Evolutionary conservation across 2,888 invertebrate species (phyloP).

Genomic region (Lepetodrilus schrolli): DNA sequence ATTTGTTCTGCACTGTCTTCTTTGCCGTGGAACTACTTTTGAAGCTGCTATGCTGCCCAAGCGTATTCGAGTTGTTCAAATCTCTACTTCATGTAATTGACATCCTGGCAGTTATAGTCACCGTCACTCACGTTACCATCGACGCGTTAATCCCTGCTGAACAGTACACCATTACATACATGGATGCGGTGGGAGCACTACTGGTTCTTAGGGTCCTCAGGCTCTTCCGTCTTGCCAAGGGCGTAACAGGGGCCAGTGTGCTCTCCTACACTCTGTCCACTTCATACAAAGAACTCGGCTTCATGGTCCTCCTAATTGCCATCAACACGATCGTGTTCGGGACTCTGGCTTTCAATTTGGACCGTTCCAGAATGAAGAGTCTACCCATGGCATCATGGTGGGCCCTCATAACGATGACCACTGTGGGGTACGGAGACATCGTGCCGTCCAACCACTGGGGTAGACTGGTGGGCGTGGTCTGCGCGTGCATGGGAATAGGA

Average conservation of each 20-base stretch:
- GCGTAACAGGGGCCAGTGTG: constrained; percentile 22
- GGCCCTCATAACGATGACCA: constrained; percentile 37
- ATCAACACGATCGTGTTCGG: constrained; percentile 21
- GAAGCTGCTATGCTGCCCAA: background rate
- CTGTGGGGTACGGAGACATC: constrained; percentile 37
- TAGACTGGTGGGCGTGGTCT: constrained; percentile 28
- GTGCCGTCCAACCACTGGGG: constrained; percentile 28
- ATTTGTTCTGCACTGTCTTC: background rate
- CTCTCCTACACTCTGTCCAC: background rate
- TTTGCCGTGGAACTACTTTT: background rate
- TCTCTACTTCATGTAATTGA: constrained; percentile 5
- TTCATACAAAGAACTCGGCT: constrained; percentile 18
- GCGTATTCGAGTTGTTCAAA: background rate
- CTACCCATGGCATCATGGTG: constrained; percentile 33
- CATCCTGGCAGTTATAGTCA: background rate
- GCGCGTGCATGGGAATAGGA: constrained; percentile 28
- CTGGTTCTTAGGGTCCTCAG: constrained; percentile 17
- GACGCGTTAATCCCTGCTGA: background rate
- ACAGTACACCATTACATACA: background rate
- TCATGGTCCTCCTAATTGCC: constrained; percentile 13
- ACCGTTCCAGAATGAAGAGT: background rate
- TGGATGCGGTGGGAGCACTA: background rate
- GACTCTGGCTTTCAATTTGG: constrained; percentile 20
- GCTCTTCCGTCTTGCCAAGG: constrained; percentile 12
- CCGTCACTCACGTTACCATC: background rate